Evolutionary conservation across 2,797 vertebrate genomes (phyloP).

Genomic region (Bradypodion ventrale): DNA sequence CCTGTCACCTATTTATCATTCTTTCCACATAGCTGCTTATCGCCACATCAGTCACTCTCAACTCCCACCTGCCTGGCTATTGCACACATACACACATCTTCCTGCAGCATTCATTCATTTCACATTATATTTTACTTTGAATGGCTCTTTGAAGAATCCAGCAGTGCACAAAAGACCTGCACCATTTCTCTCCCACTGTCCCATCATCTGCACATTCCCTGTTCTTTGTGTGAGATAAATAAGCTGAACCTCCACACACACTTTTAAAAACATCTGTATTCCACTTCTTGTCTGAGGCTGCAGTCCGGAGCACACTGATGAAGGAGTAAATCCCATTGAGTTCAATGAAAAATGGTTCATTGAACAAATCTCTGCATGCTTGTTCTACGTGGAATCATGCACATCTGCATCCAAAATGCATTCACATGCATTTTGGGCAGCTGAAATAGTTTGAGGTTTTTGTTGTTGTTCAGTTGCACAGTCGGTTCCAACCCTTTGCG

Average conservation of each 20-base stretch:
- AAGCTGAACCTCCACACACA: background rate
- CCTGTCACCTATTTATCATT: slow-evolving; percentile 56
- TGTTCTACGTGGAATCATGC: background rate
- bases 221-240: background rate
- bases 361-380: background rate
- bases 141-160: slow-evolving; percentile 25
- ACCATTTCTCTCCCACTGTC: background rate
- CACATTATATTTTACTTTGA: slow-evolving; percentile 38
- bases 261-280: background rate
- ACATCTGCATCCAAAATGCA: background rate
- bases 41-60: slow-evolving; percentile 64
- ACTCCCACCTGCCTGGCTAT: slow-evolving; percentile 57
- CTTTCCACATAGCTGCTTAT: slow-evolving; percentile 57
- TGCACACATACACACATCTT: slow-evolving; percentile 61
- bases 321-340: background rate
- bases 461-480: too few species aligned
- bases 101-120: slow-evolving; percentile 55
- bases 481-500: too few species aligned
- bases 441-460: background rate
- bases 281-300: background rate
- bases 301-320: background rate
- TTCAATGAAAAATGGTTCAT: too few species aligned
- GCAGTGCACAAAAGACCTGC: slow-evolving; percentile 2
- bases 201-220: background rate
- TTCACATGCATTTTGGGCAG: background rate